These are phyloP conservation scores for Heterotis niloticus DNA, from an alignment of 2,113 vertebrate species.

Conservation along the genomic window DNA sequence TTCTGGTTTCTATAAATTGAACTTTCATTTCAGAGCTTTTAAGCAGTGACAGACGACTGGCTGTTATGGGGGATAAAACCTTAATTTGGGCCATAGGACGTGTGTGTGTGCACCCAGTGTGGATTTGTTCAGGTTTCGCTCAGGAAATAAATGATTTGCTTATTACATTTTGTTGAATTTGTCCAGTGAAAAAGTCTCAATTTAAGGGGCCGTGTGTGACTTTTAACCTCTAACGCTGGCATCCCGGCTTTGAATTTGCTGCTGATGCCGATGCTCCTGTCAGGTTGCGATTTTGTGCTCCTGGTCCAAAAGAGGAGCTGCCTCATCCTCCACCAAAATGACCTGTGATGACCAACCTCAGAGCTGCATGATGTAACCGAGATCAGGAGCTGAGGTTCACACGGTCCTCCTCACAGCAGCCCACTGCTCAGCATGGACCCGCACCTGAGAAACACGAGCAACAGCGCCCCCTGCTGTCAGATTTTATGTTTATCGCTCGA, in stretches of 20 bases:
- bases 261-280: too few species aligned
- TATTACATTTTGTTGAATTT: background rate
- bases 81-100: too few species aligned
- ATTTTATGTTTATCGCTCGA: background rate
- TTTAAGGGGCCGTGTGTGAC: background rate
- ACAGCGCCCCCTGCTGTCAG: constrained; percentile 26
- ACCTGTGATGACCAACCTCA: too few species aligned
- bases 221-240: background rate
- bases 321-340: background rate
- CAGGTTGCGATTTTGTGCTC: too few species aligned
- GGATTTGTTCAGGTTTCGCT: too few species aligned
- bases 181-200: background rate
- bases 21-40: too few species aligned
- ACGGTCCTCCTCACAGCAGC: background rate
- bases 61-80: too few species aligned
- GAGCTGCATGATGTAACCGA: background rate
- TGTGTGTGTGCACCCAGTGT: too few species aligned
- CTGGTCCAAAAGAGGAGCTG: background rate
- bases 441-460: background rate
- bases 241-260: background rate
- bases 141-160: too few species aligned
- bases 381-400: background rate
- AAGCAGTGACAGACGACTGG: too few species aligned
- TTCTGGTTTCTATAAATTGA: too few species aligned
- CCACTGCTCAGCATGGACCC: background rate